Evolutionary conservation across 2,797 vertebrate species (phyloP).

Genomic region (Adelosebastes latens): DNA sequence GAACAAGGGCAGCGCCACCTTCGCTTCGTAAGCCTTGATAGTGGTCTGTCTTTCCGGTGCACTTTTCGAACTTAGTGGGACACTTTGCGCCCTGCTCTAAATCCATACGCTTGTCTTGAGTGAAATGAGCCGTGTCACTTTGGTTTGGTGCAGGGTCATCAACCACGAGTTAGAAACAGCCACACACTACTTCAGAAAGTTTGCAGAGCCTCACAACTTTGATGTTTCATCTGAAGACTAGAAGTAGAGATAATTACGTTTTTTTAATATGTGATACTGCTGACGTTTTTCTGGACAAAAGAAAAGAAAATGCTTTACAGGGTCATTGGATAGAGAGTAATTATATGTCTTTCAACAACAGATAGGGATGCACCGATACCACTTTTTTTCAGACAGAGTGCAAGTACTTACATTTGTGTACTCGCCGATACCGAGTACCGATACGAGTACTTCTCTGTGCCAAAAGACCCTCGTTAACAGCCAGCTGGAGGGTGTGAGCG

Average conservation of each 20-base stretch:
- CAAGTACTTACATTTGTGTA: no score
- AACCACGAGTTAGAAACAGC: slow-evolving; percentile 10
- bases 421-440: no score
- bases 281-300: no score
- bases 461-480: no score
- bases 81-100: slow-evolving; percentile 23
- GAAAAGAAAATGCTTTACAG: background rate
- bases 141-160: slow-evolving; percentile 1
- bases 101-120: slow-evolving; percentile 51
- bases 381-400: no score
- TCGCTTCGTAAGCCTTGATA: slow-evolving; percentile 61
- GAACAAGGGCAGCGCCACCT: slow-evolving; percentile 74
- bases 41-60: slow-evolving; percentile 53
- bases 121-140: slow-evolving; percentile 49
- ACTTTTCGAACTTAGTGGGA: slow-evolving; percentile 58
- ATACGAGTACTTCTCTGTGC: no score
- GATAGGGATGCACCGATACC: no score
- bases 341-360: background rate
- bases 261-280: no score
- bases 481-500: no score
- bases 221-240: background rate
- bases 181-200: slow-evolving; percentile 14
- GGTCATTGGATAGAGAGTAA: background rate
- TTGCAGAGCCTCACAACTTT: slow-evolving; percentile 21
- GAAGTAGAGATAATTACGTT: background rate